Conservation (phyloP, 1,140 invertebrate genomes). For the Sarcophaga bullata region DNA sequence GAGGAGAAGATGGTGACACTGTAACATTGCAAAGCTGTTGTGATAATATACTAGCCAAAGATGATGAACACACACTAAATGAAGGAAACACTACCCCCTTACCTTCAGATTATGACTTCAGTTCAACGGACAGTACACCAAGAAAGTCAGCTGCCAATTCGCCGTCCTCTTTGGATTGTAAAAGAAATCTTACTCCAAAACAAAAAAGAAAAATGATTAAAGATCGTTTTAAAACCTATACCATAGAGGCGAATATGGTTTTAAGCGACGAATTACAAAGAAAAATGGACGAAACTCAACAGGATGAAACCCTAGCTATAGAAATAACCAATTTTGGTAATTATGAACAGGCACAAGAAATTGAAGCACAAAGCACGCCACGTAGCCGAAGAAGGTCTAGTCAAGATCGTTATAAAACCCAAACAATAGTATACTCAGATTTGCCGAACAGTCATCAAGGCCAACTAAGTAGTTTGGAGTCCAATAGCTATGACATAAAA, state of each 20-base stretch:
- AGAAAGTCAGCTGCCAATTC: slow-evolving; percentile 67
- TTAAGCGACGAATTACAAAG: slow-evolving; percentile 42
- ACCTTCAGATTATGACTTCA: slow-evolving; percentile 68
- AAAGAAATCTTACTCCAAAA: slow-evolving; percentile 75
- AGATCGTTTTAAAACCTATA: slow-evolving; percentile 83
- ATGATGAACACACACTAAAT: slow-evolving; percentile 64
- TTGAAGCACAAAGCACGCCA: slow-evolving; percentile 17
- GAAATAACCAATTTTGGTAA: slow-evolving; percentile 49
- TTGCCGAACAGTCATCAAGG: slow-evolving; percentile 2
- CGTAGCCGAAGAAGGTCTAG: slow-evolving; percentile 52
- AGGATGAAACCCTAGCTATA: slow-evolving; percentile 61
- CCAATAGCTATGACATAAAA: slow-evolving; percentile 67
- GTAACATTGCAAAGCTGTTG: slow-evolving; percentile 64
- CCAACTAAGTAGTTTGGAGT: slow-evolving; percentile 29
- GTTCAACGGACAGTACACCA: slow-evolving; percentile 78
- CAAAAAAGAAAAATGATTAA: slow-evolving; percentile 77
- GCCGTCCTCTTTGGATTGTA: slow-evolving; percentile 47
- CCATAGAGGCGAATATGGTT: slow-evolving; percentile 71
- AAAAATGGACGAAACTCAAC: slow-evolving; percentile 51
- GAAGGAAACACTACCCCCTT: slow-evolving; percentile 65
- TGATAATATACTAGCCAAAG: slow-evolving; percentile 57
- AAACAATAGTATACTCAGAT: slow-evolving; percentile 56
- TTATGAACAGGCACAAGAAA: not conserved
- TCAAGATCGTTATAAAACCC: slow-evolving; percentile 60
- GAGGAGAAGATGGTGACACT: slow-evolving; percentile 70